phyloP scores from a whole-genome alignment of 2,888 invertebrate species.

The Troglohyphantes excavatus region DNA sequence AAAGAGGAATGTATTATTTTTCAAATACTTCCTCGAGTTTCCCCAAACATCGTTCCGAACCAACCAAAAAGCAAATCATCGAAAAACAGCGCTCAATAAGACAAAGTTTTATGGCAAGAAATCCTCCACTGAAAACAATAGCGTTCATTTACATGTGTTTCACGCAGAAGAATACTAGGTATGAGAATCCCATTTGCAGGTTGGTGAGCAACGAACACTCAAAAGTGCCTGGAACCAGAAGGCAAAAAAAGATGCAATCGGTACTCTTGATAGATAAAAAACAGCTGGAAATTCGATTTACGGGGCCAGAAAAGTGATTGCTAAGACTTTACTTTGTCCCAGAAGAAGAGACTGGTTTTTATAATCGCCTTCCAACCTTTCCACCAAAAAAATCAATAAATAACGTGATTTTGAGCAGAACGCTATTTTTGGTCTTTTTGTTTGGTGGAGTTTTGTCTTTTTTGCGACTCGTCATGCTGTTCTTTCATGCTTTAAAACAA shows the following conservation, averaged over 20 bases:
- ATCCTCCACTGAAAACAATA: slow-evolving; percentile 25
- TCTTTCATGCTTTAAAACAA: slow-evolving; percentile 68
- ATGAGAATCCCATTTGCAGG: slow-evolving; percentile 59
- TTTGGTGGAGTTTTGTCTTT: slow-evolving; percentile 41
- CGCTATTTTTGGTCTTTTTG: slow-evolving; percentile 41
- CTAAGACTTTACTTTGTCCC: slow-evolving; percentile 75
- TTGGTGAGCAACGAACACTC: slow-evolving; percentile 46
- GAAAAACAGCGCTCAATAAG: slow-evolving; percentile 23
- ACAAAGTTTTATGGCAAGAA: slow-evolving; percentile 1
- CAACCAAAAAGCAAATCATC: not conserved
- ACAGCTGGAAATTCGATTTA: slow-evolving; percentile 77
- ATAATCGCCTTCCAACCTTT: slow-evolving; percentile 72
- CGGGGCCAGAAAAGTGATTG: slow-evolving; percentile 74
- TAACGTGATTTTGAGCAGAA: slow-evolving; percentile 75
- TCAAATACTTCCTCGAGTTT: not conserved
- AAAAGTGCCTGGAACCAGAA: slow-evolving; percentile 55
- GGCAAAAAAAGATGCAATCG: slow-evolving; percentile 68
- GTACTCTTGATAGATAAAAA: slow-evolving; percentile 73
- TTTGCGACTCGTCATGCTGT: slow-evolving; percentile 67
- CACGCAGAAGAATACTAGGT: slow-evolving; percentile 17
- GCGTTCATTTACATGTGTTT: slow-evolving; percentile 57
- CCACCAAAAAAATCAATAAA: slow-evolving; percentile 71
- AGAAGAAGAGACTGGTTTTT: slow-evolving; percentile 74
- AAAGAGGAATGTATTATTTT: no score
- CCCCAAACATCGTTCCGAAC: slow-evolving; percentile 6